Evolutionary conservation across 2,888 invertebrate species (phyloP).

Genomic region (Lottia gigantea): DNA sequence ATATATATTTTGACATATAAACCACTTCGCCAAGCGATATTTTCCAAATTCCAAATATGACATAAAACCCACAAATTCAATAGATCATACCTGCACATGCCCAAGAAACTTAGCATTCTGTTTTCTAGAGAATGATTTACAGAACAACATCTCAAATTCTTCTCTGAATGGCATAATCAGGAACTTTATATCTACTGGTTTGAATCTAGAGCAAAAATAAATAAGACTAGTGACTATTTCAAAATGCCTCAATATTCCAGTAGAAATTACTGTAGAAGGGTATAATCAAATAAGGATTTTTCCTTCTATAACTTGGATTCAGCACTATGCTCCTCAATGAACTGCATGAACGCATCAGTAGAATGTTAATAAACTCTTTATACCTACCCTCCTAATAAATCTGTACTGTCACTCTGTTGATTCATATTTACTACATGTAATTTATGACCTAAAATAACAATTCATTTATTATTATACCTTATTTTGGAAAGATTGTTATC

Average conservation of each 20-base stretch:
- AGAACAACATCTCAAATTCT: slow-evolving; percentile 86
- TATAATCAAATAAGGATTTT: too few relatives aligned
- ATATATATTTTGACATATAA: too few relatives aligned
- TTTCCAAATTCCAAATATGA: not conserved
- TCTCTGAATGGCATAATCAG: slow-evolving; percentile 83
- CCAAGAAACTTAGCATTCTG: slow-evolving; percentile 86
- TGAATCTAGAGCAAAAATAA: slow-evolving; percentile 78
- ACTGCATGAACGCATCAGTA: too few relatives aligned
- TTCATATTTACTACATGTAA: slow-evolving; percentile 97
- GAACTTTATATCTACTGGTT: slow-evolving; percentile 91
- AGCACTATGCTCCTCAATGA: too few relatives aligned
- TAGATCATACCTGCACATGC: slow-evolving; percentile 76
- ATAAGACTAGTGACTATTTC: too few relatives aligned
- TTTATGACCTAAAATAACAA: slow-evolving; percentile 74
- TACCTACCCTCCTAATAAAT: slow-evolving; percentile 86
- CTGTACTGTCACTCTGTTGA: slow-evolving; percentile 96
- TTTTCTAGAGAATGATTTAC: slow-evolving; percentile 78
- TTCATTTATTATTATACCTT: too few relatives aligned
- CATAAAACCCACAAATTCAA: not conserved
- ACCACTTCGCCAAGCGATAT: too few relatives aligned
- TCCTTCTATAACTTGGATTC: too few relatives aligned
- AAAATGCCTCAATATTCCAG: too few relatives aligned
- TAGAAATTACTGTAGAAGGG: too few relatives aligned
- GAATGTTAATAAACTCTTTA: not conserved
- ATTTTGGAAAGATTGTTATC: too few relatives aligned